phyloP scores from a whole-genome alignment of 2,888 invertebrate genomes.

The Tachystola acroxantha region DNA sequence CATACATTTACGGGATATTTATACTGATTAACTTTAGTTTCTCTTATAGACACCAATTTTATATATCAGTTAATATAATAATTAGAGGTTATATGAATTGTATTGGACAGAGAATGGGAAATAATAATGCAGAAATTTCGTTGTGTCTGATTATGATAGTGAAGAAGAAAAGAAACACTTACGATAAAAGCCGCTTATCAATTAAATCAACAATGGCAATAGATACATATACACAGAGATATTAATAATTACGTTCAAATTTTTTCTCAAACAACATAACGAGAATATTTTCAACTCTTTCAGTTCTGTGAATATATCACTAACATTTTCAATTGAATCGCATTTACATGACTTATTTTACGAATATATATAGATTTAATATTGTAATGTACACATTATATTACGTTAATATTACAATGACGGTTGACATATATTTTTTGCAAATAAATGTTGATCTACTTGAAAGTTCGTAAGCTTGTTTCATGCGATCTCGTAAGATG shows the following conservation, averaged over 20 bases:
- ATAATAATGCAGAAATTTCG: conserved; percentile 44
- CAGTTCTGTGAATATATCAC: conserved; percentile 78
- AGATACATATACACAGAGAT: conserved; percentile 65
- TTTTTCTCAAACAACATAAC: conserved; percentile 69
- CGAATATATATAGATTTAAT: conserved; percentile 17
- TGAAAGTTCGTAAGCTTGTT: conserved; percentile 49
- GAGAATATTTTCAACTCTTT: conserved; percentile 71
- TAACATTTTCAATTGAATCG: conserved; percentile 59
- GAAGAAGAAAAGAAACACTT: conserved; percentile 23
- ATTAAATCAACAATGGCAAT: conserved; percentile 69
- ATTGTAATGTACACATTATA: conserved; percentile 10
- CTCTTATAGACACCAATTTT: conserved; percentile 73
- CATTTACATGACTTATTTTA: conserved; percentile 36
- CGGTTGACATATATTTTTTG: background rate
- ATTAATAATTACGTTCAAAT: conserved; percentile 59
- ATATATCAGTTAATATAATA: conserved; percentile 43
- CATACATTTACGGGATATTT: conserved; percentile 40
- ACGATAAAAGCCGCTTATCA: conserved; percentile 61
- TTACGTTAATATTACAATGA: conserved; percentile 4
- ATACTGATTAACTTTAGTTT: conserved; percentile 33
- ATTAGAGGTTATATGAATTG: conserved; percentile 42
- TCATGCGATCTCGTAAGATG: conserved; percentile 43
- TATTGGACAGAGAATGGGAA: conserved; percentile 37
- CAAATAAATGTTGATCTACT: conserved; percentile 37
- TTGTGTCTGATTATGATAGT: conserved; percentile 50